phyloP scores from a whole-genome alignment of 2,888 invertebrate genomes.

The Pterostichus madidus region DNA sequence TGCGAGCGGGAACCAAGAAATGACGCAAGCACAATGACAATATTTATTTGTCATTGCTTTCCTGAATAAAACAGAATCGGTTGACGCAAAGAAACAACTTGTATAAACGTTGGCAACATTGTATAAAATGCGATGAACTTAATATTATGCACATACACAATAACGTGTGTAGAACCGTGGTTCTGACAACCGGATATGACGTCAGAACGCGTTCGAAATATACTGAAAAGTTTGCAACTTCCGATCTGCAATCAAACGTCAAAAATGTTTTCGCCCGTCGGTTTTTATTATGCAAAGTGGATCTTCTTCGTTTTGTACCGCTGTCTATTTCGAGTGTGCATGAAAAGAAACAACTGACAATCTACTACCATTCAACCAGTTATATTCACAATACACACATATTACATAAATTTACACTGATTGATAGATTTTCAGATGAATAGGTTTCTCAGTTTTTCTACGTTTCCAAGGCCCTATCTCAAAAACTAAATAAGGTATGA shows the following conservation, averaged over 20 bases:
- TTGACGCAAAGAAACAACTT: slow-evolving; percentile 35
- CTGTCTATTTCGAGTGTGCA: slow-evolving; percentile 42
- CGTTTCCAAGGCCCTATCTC: too few species aligned
- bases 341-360: slow-evolving; percentile 51
- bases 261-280: slow-evolving; percentile 53
- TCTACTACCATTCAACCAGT: slow-evolving; percentile 23
- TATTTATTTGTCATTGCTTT: slow-evolving; percentile 72
- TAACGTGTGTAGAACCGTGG: slow-evolving; percentile 29
- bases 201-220: slow-evolving; percentile 64
- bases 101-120: slow-evolving; percentile 40
- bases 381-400: slow-evolving; percentile 3
- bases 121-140: slow-evolving; percentile 51
- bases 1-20: background rate
- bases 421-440: background rate
- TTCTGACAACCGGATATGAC: slow-evolving; percentile 60
- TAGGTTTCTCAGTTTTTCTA: too few species aligned
- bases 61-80: slow-evolving; percentile 41
- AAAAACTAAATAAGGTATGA: too few species aligned
- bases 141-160: slow-evolving; percentile 63
- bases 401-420: background rate
- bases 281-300: slow-evolving; percentile 58
- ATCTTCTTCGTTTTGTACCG: slow-evolving; percentile 53
- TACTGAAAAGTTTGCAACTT: slow-evolving; percentile 62
- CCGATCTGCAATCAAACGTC: slow-evolving; percentile 64
- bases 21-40: slow-evolving; percentile 60